phyloP scores from a whole-genome alignment of 2,113 vertebrate species.

The Larimichthys polyactis region DNA sequence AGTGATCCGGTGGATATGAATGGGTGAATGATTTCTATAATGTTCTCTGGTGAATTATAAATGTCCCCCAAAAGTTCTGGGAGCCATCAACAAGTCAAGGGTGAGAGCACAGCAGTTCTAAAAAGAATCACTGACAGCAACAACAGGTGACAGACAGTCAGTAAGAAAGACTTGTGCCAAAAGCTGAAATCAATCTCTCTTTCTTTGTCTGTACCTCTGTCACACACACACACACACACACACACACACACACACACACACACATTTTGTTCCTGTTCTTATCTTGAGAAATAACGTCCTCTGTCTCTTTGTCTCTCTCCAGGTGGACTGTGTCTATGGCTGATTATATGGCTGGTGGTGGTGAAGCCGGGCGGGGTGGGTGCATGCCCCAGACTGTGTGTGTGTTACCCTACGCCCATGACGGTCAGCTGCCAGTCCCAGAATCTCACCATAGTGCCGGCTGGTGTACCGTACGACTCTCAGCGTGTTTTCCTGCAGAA shows the following conservation, averaged over 20 bases:
- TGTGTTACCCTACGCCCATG: slow-evolving; percentile 96
- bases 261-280: neutral
- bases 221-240: neutral
- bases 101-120: slow-evolving; percentile 36
- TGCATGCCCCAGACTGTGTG: slow-evolving; percentile 92
- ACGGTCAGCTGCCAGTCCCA: slow-evolving; percentile 99
- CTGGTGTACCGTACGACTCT: slow-evolving; percentile 90
- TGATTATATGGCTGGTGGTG: slow-evolving; percentile 88
- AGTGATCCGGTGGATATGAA: slow-evolving; percentile 57
- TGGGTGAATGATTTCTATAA: slow-evolving; percentile 63
- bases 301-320: slow-evolving; percentile 20
- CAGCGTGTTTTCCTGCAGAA: slow-evolving; percentile 98
- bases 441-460: slow-evolving; percentile 93
- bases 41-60: slow-evolving; percentile 66
- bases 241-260: neutral
- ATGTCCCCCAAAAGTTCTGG: slow-evolving; percentile 53
- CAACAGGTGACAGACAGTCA: slow-evolving; percentile 37
- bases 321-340: slow-evolving; percentile 87
- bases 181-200: slow-evolving; percentile 29
- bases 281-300: neutral
- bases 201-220: slow-evolving; percentile 18
- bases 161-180: neutral
- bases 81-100: slow-evolving; percentile 55
- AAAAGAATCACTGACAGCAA: slow-evolving; percentile 53
- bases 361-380: slow-evolving; percentile 82